phyloP scores from a whole-genome alignment of 2,888 invertebrate genomes.

The Melitaea athalia region DNA sequence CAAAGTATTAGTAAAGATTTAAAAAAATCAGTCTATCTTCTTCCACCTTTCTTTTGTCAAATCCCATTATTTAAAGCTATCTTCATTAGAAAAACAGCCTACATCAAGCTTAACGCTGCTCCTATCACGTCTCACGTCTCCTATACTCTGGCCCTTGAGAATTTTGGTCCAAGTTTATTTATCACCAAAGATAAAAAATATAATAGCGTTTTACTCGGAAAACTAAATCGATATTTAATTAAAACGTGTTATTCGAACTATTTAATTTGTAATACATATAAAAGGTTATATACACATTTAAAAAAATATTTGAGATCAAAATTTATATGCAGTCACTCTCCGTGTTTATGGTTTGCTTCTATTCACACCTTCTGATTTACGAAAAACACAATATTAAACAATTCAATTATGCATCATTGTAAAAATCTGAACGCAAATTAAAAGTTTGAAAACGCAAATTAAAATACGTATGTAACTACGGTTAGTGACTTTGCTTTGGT shows the following conservation, averaged over 20 bases:
- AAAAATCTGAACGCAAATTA: background rate
- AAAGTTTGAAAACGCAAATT: slow-evolving; percentile 9
- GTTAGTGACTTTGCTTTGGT: slow-evolving; percentile 26
- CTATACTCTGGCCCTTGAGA: slow-evolving; percentile 56
- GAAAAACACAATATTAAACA: background rate
- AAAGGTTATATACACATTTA: slow-evolving; percentile 64
- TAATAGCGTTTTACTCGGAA: slow-evolving; percentile 14
- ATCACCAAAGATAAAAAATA: slow-evolving; percentile 40
- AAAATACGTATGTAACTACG: slow-evolving; percentile 12
- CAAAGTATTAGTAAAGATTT: slow-evolving; percentile 72
- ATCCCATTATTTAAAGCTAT: slow-evolving; percentile 76
- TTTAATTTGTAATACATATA: slow-evolving; percentile 53
- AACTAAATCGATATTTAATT: slow-evolving; percentile 25
- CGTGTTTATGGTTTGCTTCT: slow-evolving; percentile 8
- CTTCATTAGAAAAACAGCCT: slow-evolving; percentile 65
- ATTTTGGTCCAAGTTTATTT: slow-evolving; percentile 67
- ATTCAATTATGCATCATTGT: background rate
- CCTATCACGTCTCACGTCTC: slow-evolving; percentile 52
- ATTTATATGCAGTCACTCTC: slow-evolving; percentile 55
- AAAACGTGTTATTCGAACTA: slow-evolving; percentile 48
- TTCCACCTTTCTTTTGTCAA: slow-evolving; percentile 65
- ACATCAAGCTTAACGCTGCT: slow-evolving; percentile 43
- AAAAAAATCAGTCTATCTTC: slow-evolving; percentile 76
- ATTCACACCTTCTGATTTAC: slow-evolving; percentile 2
- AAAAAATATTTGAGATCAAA: slow-evolving; percentile 78